Percentiles rank a stretch among this genome's conserved stretches.
Conservation (phyloP, 2,797 vertebrate species). For the Eupleurogrammus muticus region DNA sequence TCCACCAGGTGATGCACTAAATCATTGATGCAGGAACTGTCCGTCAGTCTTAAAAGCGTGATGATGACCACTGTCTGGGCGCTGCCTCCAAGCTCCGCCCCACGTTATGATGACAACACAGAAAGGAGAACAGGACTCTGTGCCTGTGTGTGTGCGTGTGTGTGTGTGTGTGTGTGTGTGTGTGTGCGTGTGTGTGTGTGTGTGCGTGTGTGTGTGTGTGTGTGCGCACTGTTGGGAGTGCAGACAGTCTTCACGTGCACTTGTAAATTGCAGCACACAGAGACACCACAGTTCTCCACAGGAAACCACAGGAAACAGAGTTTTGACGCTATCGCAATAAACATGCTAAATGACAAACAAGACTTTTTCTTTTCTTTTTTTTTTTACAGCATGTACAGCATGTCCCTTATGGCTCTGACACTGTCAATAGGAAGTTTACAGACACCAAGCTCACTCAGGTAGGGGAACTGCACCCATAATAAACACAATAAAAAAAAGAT, state of each 20-base stretch:
- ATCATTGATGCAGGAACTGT: conserved; percentile 61
- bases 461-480: conserved; percentile 39
- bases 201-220: not conserved
- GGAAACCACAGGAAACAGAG: conserved; percentile 84
- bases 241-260: conserved; percentile 60
- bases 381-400: conserved; percentile 62
- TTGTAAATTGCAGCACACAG: conserved; percentile 69
- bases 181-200: not conserved
- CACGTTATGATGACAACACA: conserved; percentile 27
- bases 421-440: conserved; percentile 72
- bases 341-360: conserved; percentile 71
- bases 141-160: conserved; percentile 4
- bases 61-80: conserved; percentile 48
- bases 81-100: conserved; percentile 28
- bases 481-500: conserved; percentile 32
- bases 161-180: conserved; percentile 3
- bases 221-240: conserved; percentile 33
- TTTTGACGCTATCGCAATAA: conserved; percentile 76
- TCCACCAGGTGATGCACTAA: conserved; percentile 82
- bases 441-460: conserved; percentile 32
- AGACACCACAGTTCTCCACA: conserved; percentile 72
- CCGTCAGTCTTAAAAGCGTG: conserved; percentile 44
- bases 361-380: conserved; percentile 44
- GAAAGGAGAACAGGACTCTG: conserved; percentile 16
- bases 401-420: conserved; percentile 63